Base-by-base conservation (phyloP, 2,113 vertebrate species). In the Aythya baeri region DNA sequence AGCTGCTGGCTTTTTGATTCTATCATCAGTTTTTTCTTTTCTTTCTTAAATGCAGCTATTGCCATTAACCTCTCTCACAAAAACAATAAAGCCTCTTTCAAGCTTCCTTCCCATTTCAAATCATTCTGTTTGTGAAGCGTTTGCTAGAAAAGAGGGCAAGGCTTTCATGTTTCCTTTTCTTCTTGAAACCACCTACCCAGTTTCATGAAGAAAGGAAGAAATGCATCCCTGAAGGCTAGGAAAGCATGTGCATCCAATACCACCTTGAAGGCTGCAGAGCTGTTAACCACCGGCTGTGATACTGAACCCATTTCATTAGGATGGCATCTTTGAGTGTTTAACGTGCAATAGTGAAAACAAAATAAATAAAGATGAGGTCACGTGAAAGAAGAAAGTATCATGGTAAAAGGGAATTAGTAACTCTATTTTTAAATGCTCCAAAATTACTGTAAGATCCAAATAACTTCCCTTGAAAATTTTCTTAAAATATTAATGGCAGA, bases 71-170 rank as follows among this genome's bases (percentile, higher is more conserved):
- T 88, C 80, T 88, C 34, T 73, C 41, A 70, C 44, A 80, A 86
- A 91, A 91, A n/a, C 46, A 88, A n/a, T 85, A 72, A 94, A 96
- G 41, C 12, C 20, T 85, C 22, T 95, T 93, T 93, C n/a, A 62
- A 89, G 54, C 44, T 87, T 88, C 22, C 15, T 76, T 90, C 34
- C 21, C 3, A 6, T 87, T 93, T 88, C 63, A 76, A 59, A 70
- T 88, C 13, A 15, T 85, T 93, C 26, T 68, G 4, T 61, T 79
- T 23, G 10, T 55, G 52, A 71, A 72, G 34, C 20, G 22, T 57
- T 96, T 78, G 22, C 29, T 87, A 70, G 77, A 94, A 78, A 89
- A 92, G 46, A 62, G 34, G 32, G 31, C 54, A 91, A 95, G 26
- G 21, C 52, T 78, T 95, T 85, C 23, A 26, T 44, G 34, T 87